A percentile compares a stretch with the other conserved stretches of the same genome.
Conservation (phyloP, 1,140 invertebrate genomes). For the Limonius californicus region DNA sequence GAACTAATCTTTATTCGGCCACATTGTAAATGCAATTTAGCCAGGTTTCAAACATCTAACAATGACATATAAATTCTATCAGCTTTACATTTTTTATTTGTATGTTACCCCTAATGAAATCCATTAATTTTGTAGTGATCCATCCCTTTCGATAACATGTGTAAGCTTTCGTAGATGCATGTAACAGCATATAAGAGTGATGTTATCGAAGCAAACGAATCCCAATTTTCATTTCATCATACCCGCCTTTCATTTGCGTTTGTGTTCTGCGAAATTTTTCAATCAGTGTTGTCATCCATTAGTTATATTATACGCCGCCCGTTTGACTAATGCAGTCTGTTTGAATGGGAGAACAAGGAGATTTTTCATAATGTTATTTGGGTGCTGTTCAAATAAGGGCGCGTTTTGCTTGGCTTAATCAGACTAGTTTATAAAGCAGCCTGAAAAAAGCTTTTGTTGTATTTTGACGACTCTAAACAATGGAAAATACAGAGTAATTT, state of each 20-base stretch:
- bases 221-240: slow-evolving; percentile 2
- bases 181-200: too few relatives aligned
- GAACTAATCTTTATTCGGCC: too few relatives aligned
- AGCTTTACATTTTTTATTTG: too few relatives aligned
- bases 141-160: too few relatives aligned
- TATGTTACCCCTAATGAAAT: too few relatives aligned
- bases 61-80: too few relatives aligned
- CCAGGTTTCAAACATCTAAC: too few relatives aligned
- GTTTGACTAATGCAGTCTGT: slow-evolving; percentile 31
- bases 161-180: too few relatives aligned
- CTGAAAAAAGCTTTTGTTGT: slow-evolving; percentile 42
- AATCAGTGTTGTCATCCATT: slow-evolving; percentile 39
- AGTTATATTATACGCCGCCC: slow-evolving; percentile 34
- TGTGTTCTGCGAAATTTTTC: slow-evolving; percentile 18
- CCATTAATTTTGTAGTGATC: too few relatives aligned
- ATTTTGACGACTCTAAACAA: slow-evolving; percentile 43
- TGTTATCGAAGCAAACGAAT: too few relatives aligned
- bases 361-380: slow-evolving; percentile 29
- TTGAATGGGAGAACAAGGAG: slow-evolving; percentile 33
- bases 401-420: slow-evolving; percentile 43
- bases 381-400: slow-evolving; percentile 29
- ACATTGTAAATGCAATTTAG: too few relatives aligned
- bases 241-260: not conserved
- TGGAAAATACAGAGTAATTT: slow-evolving; percentile 24
- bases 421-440: slow-evolving; percentile 43